These are phyloP conservation scores for Eustalomyia histrio DNA, from an alignment of 2,888 invertebrate genomes.

Conservation along the genomic window DNA sequence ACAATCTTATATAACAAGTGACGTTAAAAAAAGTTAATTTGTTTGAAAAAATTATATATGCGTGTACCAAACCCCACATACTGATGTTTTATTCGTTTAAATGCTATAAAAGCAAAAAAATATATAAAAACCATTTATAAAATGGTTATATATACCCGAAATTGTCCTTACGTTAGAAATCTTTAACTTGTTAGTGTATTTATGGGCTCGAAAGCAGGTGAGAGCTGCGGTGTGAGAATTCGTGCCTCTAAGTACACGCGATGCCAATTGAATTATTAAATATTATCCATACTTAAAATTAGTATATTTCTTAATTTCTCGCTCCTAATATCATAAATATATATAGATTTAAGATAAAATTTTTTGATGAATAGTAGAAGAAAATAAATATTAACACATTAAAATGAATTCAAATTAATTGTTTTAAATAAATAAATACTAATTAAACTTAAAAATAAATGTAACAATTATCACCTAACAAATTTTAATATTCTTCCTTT, in stretches of 20 bases:
- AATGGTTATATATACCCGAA: slow-evolving; percentile 23
- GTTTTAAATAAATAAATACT: slow-evolving; percentile 1
- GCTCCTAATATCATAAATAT: slow-evolving; percentile 13
- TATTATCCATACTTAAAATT: slow-evolving; percentile 30
- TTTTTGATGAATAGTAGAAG: slow-evolving; percentile 7
- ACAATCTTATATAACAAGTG: background rate
- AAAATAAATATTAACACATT: slow-evolving; percentile 23
- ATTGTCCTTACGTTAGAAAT: slow-evolving; percentile 65
- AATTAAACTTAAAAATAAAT: slow-evolving; percentile 20
- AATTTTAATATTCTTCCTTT: background rate
- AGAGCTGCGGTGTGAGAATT: slow-evolving; percentile 76
- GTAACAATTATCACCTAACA: slow-evolving; percentile 5
- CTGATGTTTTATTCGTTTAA: slow-evolving; percentile 27
- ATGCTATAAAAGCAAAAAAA: slow-evolving; percentile 33
- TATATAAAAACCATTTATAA: slow-evolving; percentile 14
- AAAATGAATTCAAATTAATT: slow-evolving; percentile 22
- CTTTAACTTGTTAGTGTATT: slow-evolving; percentile 70
- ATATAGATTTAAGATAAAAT: slow-evolving; percentile 32
- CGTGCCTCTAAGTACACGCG: slow-evolving; percentile 72
- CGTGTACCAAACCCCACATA: background rate
- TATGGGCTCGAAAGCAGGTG: slow-evolving; percentile 73
- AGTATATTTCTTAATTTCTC: slow-evolving; percentile 26
- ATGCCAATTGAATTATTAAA: slow-evolving; percentile 69
- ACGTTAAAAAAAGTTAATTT: background rate
- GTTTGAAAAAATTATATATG: slow-evolving; percentile 8